These are phyloP conservation scores for Anguilla japonica DNA, from an alignment of 2,113 vertebrate species.

Conservation along the genomic window DNA sequence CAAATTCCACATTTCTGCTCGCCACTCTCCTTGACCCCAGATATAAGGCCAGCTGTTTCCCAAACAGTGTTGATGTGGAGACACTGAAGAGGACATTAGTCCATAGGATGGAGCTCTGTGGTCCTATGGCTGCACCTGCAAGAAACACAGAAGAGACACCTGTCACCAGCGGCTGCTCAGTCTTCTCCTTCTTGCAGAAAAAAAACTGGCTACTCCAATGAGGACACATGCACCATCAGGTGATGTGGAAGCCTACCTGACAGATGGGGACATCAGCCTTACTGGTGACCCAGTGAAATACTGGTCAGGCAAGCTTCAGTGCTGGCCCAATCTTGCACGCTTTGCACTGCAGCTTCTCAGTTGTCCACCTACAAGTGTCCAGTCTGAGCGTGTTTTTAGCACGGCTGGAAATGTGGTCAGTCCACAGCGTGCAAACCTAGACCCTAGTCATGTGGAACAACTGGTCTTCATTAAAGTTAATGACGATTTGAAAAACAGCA, in stretches of 20 bases:
- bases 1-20: slow-evolving; percentile 14
- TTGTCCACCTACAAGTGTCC: slow-evolving; percentile 18
- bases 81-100: slow-evolving; percentile 17
- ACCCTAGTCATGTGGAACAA: too few species aligned
- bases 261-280: slow-evolving; percentile 23
- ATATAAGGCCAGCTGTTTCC: slow-evolving; percentile 16
- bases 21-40: slow-evolving; percentile 25
- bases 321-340: too few species aligned
- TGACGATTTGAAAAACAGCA: too few species aligned
- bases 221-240: slow-evolving; percentile 16
- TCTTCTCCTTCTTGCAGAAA: slow-evolving; percentile 17
- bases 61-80: slow-evolving; percentile 22
- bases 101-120: not conserved
- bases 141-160: slow-evolving; percentile 21
- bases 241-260: slow-evolving; percentile 21
- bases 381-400: slow-evolving; percentile 6
- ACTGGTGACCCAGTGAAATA: slow-evolving; percentile 17
- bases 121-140: not conserved
- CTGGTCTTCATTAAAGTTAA: too few species aligned
- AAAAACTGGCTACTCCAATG: slow-evolving; percentile 19
- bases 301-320: slow-evolving; percentile 21
- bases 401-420: not conserved
- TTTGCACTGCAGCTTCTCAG: slow-evolving; percentile 21
- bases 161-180: slow-evolving; percentile 12
- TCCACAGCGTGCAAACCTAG: not conserved